These are phyloP conservation scores for Sebastes miniatus DNA, from an alignment of 2,797 vertebrate genomes.

Conservation along the genomic window DNA sequence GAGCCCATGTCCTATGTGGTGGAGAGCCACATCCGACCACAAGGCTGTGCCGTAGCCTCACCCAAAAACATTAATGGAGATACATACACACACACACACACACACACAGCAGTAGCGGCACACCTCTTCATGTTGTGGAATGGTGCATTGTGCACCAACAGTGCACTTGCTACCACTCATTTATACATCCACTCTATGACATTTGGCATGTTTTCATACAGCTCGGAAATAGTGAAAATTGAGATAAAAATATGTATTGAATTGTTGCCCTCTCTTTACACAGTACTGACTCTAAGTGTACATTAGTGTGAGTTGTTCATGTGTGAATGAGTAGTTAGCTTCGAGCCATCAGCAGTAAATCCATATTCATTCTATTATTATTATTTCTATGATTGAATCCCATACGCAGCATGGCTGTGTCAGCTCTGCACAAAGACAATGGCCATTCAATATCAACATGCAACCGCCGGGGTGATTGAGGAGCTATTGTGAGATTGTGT, in stretches of 20 bases:
- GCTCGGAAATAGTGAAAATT: conserved; percentile 2
- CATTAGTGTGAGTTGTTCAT: conserved; percentile 22
- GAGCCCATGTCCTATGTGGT: conserved; percentile 47
- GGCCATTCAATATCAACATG: conserved; percentile 60
- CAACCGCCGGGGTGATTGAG: conserved; percentile 67
- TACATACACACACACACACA: not conserved
- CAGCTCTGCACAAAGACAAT: conserved; percentile 70
- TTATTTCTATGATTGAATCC: conserved; percentile 66
- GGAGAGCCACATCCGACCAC: conserved; percentile 62
- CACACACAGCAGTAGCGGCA: not conserved
- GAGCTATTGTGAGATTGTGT: conserved; percentile 68
- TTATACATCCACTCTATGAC: conserved; percentile 13
- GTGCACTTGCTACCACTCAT: conserved; percentile 2
- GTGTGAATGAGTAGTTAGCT: conserved; percentile 57
- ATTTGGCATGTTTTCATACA: conserved; percentile 34
- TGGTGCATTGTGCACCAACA: conserved; percentile 49
- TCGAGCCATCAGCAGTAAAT: conserved; percentile 56
- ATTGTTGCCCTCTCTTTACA: conserved; percentile 16
- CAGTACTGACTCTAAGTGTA: conserved; percentile 9
- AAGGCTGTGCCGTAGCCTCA: conserved; percentile 76
- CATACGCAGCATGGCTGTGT: conserved; percentile 52
- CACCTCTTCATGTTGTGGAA: conserved; percentile 38
- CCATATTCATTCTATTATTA: conserved; percentile 66
- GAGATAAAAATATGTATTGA: conserved; percentile 10
- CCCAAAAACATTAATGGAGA: conserved; percentile 17